Evolutionary conservation across 2,797 vertebrate genomes (phyloP).

Genomic region (Paramormyrops hopkinsi): DNA sequence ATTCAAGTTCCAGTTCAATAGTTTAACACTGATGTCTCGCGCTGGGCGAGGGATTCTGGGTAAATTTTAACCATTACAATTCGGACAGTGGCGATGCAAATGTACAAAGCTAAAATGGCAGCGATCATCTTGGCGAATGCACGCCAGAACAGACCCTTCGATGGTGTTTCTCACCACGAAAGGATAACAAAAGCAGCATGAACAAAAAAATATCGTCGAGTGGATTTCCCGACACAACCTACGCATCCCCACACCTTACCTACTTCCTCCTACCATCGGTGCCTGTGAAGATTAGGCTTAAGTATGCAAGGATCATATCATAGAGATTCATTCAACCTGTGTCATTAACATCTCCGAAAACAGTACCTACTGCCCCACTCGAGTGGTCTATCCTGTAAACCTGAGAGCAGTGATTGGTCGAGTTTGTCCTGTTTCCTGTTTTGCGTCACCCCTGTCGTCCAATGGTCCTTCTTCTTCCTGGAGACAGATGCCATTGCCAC

Average conservation of each 20-base stretch:
- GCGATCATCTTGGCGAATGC: not conserved
- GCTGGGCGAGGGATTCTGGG: conserved; percentile 40
- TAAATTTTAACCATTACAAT: conserved; percentile 24
- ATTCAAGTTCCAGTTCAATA: conserved; percentile 66
- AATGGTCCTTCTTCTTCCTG: not conserved
- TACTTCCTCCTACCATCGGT: not conserved
- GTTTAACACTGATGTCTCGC: conserved; percentile 73
- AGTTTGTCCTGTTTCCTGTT: not conserved
- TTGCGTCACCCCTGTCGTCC: not conserved
- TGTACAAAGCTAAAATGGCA: not conserved
- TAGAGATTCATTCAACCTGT: not conserved
- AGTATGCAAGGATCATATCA: not conserved
- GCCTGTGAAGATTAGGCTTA: not conserved
- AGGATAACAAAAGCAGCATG: not conserved
- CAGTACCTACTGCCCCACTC: not conserved
- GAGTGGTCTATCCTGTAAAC: not conserved
- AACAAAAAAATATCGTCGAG: not conserved
- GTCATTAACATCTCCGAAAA: not conserved
- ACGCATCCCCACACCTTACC: not conserved
- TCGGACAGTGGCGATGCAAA: not conserved
- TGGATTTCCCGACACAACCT: not conserved
- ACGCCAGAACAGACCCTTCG: not conserved
- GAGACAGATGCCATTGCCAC: not conserved
- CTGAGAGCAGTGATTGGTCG: not conserved
- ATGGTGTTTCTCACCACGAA: not conserved